These are phyloP conservation scores for Apodemus speciosus DNA, from an alignment of 2,113 vertebrate species.

Conservation along the genomic window DNA sequence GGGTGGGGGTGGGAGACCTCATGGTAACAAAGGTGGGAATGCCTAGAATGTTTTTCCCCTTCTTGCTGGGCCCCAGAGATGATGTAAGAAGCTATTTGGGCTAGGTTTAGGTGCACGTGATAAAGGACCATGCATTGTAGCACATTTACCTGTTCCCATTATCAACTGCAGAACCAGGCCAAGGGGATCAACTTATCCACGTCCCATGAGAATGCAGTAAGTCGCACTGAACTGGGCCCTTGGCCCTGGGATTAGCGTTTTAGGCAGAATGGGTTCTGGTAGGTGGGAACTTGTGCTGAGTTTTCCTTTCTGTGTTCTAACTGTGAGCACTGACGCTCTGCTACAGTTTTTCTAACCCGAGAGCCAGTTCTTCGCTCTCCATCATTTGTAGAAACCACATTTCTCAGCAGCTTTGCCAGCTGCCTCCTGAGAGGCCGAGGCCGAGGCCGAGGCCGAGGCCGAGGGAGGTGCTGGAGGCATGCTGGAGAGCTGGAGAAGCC, in stretches of 20 bases:
- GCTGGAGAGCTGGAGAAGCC: neutral
- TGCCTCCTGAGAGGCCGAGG: neutral
- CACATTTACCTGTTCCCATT: neutral
- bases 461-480: neutral
- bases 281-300: neutral
- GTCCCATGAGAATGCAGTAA: neutral
- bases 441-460: too few species aligned
- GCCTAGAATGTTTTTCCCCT: neutral
- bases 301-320: neutral
- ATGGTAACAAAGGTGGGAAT: neutral
- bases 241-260: neutral
- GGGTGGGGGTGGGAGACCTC: fast-evolving
- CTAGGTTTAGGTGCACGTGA: neutral
- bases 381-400: neutral
- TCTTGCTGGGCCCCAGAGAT: neutral
- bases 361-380: neutral
- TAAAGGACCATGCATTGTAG: neutral
- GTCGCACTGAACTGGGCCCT: too few species aligned
- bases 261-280: too few species aligned
- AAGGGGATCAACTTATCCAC: neutral
- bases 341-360: neutral
- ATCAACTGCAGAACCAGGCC: neutral
- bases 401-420: constrained; percentile 1
- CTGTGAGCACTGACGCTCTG: neutral
- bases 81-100: neutral